Evolutionary conservation across 1,140 invertebrate genomes (phyloP).

Genomic region (Phymastichus coffea): DNA sequence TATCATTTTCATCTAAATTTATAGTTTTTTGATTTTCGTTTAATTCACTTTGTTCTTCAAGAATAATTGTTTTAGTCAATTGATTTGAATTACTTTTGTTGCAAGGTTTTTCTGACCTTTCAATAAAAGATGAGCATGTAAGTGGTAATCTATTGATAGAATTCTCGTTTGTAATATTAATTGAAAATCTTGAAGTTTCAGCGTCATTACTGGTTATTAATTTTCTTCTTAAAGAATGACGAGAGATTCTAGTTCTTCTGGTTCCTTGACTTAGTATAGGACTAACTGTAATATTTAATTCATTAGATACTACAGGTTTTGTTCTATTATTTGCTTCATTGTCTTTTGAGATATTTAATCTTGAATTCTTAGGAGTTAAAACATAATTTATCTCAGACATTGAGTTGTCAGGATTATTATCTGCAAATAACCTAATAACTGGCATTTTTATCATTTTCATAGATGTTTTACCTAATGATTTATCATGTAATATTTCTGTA

Average conservation of each 20-base stretch:
- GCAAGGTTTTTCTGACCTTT: neutral
- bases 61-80: neutral
- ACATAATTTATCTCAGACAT: neutral
- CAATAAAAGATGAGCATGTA: slow-evolving; percentile 41
- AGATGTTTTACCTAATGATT: neutral
- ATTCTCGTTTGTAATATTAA: slow-evolving; percentile 14
- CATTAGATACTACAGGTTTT: neutral
- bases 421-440: slow-evolving; percentile 26
- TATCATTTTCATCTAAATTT: slow-evolving; percentile 3
- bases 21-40: neutral
- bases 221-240: slow-evolving; percentile 16
- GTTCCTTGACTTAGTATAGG: slow-evolving; percentile 27
- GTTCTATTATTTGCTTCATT: neutral
- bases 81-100: neutral
- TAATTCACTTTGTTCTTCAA: neutral
- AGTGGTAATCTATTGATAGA: slow-evolving; percentile 28
- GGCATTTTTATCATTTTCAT: slow-evolving; percentile 4
- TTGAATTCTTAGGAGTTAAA: too few relatives aligned
- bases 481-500: neutral
- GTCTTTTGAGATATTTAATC: neutral
- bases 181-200: neutral
- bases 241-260: neutral
- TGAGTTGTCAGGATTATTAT: slow-evolving; percentile 5
- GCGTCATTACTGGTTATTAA: neutral
- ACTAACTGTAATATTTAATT: neutral